These are phyloP conservation scores for Hyalella azteca DNA, from an alignment of 2,888 invertebrate species.

Conservation along the genomic window DNA sequence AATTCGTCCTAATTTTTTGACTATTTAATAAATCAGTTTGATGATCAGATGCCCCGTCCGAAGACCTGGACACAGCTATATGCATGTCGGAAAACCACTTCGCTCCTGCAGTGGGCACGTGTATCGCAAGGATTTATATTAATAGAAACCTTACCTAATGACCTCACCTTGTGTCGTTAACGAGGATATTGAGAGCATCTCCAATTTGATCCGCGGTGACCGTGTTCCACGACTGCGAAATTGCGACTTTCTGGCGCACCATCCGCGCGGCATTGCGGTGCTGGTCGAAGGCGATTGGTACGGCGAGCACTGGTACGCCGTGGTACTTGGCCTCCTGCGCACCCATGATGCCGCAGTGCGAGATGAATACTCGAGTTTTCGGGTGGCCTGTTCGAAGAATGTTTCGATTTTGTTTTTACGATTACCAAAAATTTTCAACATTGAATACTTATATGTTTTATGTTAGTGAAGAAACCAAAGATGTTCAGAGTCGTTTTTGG, in stretches of 20 bases:
- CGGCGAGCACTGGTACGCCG: constrained; percentile 49
- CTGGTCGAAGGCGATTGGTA: constrained; percentile 50
- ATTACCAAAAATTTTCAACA: too few relatives aligned
- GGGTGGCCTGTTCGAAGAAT: constrained; percentile 51
- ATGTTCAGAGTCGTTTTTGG: too few relatives aligned
- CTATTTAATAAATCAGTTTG: too few relatives aligned
- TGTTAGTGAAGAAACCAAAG: too few relatives aligned
- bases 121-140: too few relatives aligned
- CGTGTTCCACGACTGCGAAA: constrained; percentile 41
- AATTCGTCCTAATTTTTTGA: too few relatives aligned
- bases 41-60: too few relatives aligned
- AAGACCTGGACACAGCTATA: too few relatives aligned
- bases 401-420: too few relatives aligned
- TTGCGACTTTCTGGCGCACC: constrained; percentile 38
- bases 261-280: constrained; percentile 44
- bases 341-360: constrained; percentile 48
- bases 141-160: neutral
- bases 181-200: constrained; percentile 30
- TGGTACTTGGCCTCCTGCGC: constrained; percentile 51
- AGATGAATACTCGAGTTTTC: constrained; percentile 46
- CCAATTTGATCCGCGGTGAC: constrained; percentile 35
- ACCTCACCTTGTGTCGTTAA: constrained; percentile 29
- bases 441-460: too few relatives aligned
- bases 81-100: too few relatives aligned
- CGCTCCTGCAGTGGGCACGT: too few relatives aligned